Evolutionary conservation across 2,113 vertebrate genomes (phyloP).

Genomic region (Lophius piscatorius): DNA sequence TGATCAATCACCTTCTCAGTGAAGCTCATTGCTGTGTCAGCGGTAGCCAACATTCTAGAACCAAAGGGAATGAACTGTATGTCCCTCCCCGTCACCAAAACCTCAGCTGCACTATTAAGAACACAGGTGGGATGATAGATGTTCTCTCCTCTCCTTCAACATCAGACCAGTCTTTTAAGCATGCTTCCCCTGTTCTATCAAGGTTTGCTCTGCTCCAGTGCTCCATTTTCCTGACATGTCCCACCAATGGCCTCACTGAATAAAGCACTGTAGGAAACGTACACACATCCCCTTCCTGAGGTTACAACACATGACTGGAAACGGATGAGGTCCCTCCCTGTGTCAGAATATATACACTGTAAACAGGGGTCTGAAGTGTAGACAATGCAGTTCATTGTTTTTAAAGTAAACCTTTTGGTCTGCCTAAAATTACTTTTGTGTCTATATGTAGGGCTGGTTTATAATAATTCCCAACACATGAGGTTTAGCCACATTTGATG

Average conservation of each 20-base stretch:
- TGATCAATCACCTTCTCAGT: conserved; percentile 47
- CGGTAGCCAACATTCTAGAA: conserved; percentile 2
- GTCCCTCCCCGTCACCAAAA: conserved; percentile 10
- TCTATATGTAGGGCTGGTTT: no score
- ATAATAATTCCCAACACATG: no score
- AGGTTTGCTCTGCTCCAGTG: conserved; percentile 13
- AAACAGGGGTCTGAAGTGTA: neutral
- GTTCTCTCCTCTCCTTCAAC: no score
- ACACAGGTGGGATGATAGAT: neutral
- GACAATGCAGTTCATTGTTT: neutral
- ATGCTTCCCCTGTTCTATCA: conserved; percentile 8
- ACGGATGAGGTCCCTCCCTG: conserved; percentile 16
- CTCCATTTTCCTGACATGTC: conserved; percentile 19
- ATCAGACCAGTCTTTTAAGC: neutral
- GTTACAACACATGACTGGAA: conserved; percentile 21
- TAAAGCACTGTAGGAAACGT: conserved; percentile 54
- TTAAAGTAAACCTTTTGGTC: no score
- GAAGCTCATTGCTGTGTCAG: conserved; percentile 43
- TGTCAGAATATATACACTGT: conserved; percentile 20
- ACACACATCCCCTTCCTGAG: conserved; percentile 68
- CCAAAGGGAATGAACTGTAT: neutral
- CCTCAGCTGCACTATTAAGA: conserved; percentile 4
- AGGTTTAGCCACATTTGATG: no score
- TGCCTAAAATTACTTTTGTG: no score
- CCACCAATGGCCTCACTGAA: conserved; percentile 53